Evolutionary conservation across 1,140 invertebrate species (phyloP).

Genomic region (Ips typographus): DNA sequence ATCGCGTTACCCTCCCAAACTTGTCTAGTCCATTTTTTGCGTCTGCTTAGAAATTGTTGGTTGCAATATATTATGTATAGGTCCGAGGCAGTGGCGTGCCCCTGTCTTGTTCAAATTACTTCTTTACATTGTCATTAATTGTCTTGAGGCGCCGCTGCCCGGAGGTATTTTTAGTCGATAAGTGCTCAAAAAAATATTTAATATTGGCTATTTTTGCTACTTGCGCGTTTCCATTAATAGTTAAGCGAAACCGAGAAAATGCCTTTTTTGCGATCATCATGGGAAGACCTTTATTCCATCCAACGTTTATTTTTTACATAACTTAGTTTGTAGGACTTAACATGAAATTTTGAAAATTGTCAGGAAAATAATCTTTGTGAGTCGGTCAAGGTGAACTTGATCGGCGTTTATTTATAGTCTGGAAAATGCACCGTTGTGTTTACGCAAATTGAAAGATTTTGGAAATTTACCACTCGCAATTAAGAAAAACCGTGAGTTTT

Average conservation of each 20-base stretch:
- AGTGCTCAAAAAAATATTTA: conserved; percentile 35
- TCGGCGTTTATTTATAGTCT: not conserved
- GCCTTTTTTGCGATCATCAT: conserved; percentile 44
- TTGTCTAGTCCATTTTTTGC: conserved; percentile 9
- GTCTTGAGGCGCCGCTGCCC: not conserved
- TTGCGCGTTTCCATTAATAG: conserved; percentile 39
- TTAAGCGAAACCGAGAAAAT: conserved; percentile 46
- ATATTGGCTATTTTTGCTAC: conserved; percentile 43
- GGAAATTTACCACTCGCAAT: not conserved
- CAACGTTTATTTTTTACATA: conserved; percentile 46
- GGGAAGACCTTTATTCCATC: conserved; percentile 47
- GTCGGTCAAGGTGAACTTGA: conserved; percentile 2
- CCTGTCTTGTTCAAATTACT: not conserved
- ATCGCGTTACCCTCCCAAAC: not conserved
- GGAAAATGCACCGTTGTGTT: conserved; percentile 1
- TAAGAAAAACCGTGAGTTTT: not conserved
- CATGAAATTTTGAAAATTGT: not conserved
- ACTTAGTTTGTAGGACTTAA: conserved; percentile 35
- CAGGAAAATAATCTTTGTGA: conserved; percentile 3
- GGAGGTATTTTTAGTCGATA: conserved; percentile 16
- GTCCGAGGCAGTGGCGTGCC: conserved; percentile 2
- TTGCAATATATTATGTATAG: conserved; percentile 11
- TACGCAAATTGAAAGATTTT: not conserved
- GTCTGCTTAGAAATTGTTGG: conserved; percentile 1
- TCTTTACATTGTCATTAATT: conserved; percentile 11